Base-by-base conservation (phyloP, 2,888 invertebrate genomes). In the Chirona hameri region DNA sequence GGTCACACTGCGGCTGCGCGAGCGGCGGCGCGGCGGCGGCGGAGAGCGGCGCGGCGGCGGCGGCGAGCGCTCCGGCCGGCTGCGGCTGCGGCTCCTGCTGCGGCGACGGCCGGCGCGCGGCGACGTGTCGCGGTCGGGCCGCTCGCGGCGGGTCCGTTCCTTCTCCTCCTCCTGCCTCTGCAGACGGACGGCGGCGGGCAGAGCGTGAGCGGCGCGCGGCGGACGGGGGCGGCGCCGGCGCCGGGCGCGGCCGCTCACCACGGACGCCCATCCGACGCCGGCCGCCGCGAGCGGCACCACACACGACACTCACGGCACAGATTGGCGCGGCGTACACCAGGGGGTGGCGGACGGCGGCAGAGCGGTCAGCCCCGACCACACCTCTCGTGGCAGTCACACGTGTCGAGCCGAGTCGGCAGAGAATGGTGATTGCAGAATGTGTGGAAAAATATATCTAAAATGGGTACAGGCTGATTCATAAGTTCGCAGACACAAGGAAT, bases 121-220 rank as follows among this genome's bases (percentile, higher is more conserved):
- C 80, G 80, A 27, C 7, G 4, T 2, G 80, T 48, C 48, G 52
- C 80, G 80, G 14, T 80, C 80, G 80, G 52, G 80, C 27, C 80
- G 52, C 46, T 76, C 76, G 52, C 80, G 80, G 14, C 80, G 80
- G 14, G 27, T 80, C 52, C 80, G 80, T 27, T 80, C 80, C 80
- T 52, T 52, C 80, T 80, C 80, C 80, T 80, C 80, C 29, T 80
- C 80, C 55, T 80, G 80, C 0, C 80, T n/a, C 80, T 80, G 76
- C 46, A 18, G 46, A 9, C 27, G 21, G 39, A 39, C n/a, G 31
- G 31, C 55, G 10, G 76, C 24, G 46, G 39, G 46, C 24, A 12
- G 76, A 39, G 12, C 39, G 76, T 76, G 24, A 76, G 46, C 46
- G 39, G 46, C 24, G 24, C 46, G 76, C 21, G 46, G 24, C 39